These are phyloP conservation scores for Propithecus deckenii DNA, from an alignment of 2,797 vertebrate species.

Conservation along the genomic window DNA sequence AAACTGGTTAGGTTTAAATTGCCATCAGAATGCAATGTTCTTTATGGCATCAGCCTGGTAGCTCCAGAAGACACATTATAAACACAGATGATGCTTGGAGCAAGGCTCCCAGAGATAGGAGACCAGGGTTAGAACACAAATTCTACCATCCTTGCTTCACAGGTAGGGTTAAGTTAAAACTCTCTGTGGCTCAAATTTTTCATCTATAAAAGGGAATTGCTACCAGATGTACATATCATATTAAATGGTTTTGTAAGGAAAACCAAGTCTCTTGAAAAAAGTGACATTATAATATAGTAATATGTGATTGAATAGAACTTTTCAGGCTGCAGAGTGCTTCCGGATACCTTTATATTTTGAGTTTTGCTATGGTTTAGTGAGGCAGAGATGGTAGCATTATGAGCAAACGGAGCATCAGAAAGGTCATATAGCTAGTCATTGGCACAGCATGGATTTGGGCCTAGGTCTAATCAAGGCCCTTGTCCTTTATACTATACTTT, in stretches of 20 bases:
- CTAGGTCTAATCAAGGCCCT: not conserved
- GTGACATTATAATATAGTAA: not conserved
- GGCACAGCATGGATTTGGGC: not conserved
- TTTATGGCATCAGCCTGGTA: not conserved
- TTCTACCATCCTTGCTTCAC: not conserved
- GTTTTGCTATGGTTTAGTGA: not conserved
- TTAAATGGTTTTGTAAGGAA: not conserved
- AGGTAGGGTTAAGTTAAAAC: slow-evolving; percentile 13
- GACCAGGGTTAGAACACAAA: not conserved
- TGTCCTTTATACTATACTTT: not conserved
- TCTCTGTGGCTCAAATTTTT: not conserved
- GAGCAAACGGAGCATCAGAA: not conserved
- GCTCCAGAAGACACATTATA: not conserved
- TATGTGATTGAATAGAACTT: not conserved
- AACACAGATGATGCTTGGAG: not conserved
- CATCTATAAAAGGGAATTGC: not conserved
- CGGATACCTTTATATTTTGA: not conserved
- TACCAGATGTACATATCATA: slow-evolving; percentile 39
- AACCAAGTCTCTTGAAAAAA: not conserved
- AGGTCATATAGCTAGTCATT: not conserved
- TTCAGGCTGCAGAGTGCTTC: not conserved
- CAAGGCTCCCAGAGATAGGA: not conserved
- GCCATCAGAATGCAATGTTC: not conserved
- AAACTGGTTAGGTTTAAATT: slow-evolving; percentile 35
- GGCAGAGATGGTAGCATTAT: not conserved